phyloP scores from a whole-genome alignment of 2,888 invertebrate species.

The Cantharis nigra region DNA sequence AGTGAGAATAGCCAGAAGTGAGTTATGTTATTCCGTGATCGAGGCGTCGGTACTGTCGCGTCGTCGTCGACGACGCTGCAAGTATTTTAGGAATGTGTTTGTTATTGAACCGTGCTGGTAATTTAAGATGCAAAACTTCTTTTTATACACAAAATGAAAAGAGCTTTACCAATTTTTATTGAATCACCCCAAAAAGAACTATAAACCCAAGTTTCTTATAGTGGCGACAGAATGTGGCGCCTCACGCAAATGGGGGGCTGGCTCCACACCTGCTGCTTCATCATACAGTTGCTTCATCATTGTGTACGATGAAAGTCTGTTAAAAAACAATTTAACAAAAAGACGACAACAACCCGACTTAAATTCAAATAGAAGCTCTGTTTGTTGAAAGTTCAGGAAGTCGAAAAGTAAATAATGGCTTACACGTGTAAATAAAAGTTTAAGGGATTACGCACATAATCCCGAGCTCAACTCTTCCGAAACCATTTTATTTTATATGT shows the following conservation, averaged over 20 bases:
- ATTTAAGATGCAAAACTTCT: not conserved
- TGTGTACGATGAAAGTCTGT: not conserved
- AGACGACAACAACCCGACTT: not conserved
- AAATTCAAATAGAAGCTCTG: not conserved
- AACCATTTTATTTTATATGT: not conserved
- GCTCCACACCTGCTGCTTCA: slow-evolving; percentile 25
- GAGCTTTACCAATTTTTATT: not conserved
- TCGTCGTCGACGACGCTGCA: slow-evolving; percentile 31
- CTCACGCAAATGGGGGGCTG: slow-evolving; percentile 31
- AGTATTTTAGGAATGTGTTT: slow-evolving; percentile 35
- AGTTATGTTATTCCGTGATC: slow-evolving; percentile 10
- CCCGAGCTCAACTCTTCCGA: not conserved
- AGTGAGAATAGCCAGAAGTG: slow-evolving; percentile 3
- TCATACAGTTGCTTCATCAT: slow-evolving; percentile 6
- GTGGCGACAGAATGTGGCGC: slow-evolving; percentile 32
- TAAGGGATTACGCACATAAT: not conserved
- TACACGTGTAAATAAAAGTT: slow-evolving; percentile 1
- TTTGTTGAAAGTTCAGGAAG: not conserved
- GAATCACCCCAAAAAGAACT: slow-evolving; percentile 18
- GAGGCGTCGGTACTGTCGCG: slow-evolving; percentile 34
- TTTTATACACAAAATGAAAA: not conserved
- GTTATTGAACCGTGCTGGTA: slow-evolving; percentile 24
- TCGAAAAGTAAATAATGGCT: not conserved
- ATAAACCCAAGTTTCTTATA: slow-evolving; percentile 16
- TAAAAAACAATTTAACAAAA: not conserved